These are phyloP conservation scores for Hypsibius dujardini DNA, from an alignment of 1,140 invertebrate species.

Conservation along the genomic window DNA sequence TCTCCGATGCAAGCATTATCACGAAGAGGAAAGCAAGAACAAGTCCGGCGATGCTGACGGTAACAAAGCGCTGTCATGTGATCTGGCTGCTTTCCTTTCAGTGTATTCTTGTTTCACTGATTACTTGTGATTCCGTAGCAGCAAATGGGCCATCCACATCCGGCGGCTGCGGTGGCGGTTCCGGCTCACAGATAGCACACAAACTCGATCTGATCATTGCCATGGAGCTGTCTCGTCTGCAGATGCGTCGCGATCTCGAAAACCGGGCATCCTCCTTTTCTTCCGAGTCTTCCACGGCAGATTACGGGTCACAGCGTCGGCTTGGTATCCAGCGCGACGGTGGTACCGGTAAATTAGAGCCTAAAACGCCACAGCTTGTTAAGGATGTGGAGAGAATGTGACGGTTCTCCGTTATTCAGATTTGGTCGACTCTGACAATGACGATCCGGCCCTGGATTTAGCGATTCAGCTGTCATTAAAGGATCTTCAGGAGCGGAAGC, in stretches of 20 bases:
- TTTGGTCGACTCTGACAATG: too few species aligned
- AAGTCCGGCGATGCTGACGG: neutral
- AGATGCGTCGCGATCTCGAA: constrained; percentile 36
- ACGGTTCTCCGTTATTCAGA: too few species aligned
- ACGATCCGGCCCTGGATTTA: neutral
- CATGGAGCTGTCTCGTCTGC: constrained; percentile 50
- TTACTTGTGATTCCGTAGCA: constrained; percentile 7
- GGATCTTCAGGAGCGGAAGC: neutral
- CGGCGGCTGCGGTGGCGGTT: neutral
- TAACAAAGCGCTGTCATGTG: neutral
- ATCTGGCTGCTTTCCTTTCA: constrained; percentile 18
- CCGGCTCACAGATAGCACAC: constrained; percentile 31
- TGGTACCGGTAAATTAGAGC: too few species aligned
- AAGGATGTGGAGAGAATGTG: too few species aligned
- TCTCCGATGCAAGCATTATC: constrained; percentile 33
- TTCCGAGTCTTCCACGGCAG: neutral
- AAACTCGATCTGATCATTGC: constrained; percentile 49
- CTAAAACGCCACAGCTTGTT: too few species aligned
- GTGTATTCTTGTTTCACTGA: neutral
- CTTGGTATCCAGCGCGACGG: too few species aligned
- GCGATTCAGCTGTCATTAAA: constrained; percentile 6
- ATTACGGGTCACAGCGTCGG: neutral
- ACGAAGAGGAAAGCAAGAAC: constrained; percentile 25
- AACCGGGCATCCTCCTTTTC: constrained; percentile 15
- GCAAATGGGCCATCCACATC: neutral